Evolutionary conservation across 2,888 invertebrate genomes (phyloP), one percentile per base, ranked within the genome.

Genomic region (Drosophila tripunctata): DNA sequence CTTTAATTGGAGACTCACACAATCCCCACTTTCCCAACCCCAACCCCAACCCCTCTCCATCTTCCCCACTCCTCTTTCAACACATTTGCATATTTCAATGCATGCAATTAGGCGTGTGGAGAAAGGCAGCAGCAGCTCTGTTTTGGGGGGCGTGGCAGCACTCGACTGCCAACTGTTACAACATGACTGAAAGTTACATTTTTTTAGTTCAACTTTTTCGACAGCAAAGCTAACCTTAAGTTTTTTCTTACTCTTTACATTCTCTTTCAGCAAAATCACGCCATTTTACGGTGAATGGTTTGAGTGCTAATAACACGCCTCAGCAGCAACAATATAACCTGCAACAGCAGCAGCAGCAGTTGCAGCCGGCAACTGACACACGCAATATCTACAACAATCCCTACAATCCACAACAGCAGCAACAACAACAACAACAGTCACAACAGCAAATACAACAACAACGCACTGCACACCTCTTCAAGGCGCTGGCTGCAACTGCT

Each of bases 231-330:
- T 45, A 57, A 52, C 48, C 56, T 58, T 55, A 21, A 47, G 33
- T 14, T 14, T 30, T 51, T n/a, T 40, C 12, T 15, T 21, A 21
- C 10, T 14, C 17, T 22, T 6, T 36, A 45, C 36, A 5, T 14
- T 36, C 19, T 7, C 27, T 69, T 52, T 5, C 33, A 95, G 93
- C 92, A 92, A 96, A 96, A 95, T 94, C 94, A 92, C 95, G 96
- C 91, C 94, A 96, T 92, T 96, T 96, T 93, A 95, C 96, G 91
- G 89, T 89, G 66, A 90, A 90, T 72, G 91, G 90, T 75, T 78
- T 91, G 78, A 93, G 93, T 90, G 81, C 78, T 72, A 88, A 89
- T 84, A 83, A 87, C 88, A 83, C 83, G 88, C 88, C 87, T 55
- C 83, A 83, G 77, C 88, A 87, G 76, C 76, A 90, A 92, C 93